phyloP scores from a whole-genome alignment of 2,888 invertebrate species.

The Heliconius sara region DNA sequence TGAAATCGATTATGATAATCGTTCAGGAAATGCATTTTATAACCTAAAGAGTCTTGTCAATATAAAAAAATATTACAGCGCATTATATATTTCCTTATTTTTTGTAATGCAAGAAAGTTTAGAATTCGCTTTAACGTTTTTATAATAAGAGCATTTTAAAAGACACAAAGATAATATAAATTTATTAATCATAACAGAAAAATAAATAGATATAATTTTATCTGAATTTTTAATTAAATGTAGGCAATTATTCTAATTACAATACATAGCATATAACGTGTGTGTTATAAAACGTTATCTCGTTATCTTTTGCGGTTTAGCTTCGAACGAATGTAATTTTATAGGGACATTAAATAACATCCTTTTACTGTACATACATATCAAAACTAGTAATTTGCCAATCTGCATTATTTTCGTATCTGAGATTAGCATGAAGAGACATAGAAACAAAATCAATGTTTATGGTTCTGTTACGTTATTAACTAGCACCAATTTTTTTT shows the following conservation, averaged over 20 bases:
- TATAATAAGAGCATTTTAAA: not conserved
- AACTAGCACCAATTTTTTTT: too few species aligned
- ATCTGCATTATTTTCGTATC: too few species aligned
- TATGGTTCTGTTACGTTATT: too few species aligned
- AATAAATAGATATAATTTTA: not conserved
- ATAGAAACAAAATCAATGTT: too few species aligned
- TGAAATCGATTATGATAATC: conserved; percentile 1
- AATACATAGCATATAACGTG: not conserved
- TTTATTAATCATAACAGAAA: not conserved
- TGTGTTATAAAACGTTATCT: not conserved
- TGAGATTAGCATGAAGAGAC: too few species aligned
- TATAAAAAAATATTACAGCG: not conserved
- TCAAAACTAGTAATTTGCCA: too few species aligned
- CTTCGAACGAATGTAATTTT: not conserved
- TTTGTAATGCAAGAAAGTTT: not conserved
- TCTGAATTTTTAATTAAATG: not conserved
- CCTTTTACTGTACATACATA: not conserved
- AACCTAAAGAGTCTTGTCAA: not conserved
- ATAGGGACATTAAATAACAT: not conserved
- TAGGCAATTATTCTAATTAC: not conserved
- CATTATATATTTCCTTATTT: not conserved
- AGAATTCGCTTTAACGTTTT: not conserved
- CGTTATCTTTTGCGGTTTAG: conserved; percentile 7
- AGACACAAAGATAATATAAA: not conserved
- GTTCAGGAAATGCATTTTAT: not conserved